A percentile compares a stretch with the other conserved stretches of the same genome.
Conservation (phyloP, 2,113 vertebrate genomes). For the Seriola rivoliana region DNA sequence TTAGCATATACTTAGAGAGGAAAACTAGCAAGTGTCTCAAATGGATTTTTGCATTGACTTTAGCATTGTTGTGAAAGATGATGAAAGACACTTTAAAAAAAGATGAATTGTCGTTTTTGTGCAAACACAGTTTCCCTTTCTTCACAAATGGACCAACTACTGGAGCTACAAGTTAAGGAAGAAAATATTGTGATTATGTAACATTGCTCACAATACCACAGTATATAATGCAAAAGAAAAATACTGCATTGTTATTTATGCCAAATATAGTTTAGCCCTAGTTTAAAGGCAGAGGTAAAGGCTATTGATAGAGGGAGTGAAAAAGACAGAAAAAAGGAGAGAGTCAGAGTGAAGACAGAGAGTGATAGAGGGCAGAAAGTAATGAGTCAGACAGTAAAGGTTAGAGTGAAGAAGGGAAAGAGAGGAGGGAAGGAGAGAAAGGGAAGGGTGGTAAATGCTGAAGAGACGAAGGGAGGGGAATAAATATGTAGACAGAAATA, state of each 20-base stretch:
- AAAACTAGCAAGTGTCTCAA: background rate
- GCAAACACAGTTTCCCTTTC: too few relatives aligned
- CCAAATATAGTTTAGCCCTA: too few relatives aligned
- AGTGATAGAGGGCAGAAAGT: background rate
- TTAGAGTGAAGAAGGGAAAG: background rate
- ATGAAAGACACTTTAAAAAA: too few relatives aligned
- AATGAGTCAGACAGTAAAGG: conserved; percentile 22
- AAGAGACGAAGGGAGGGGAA: background rate
- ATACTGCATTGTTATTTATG: background rate
- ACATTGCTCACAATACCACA: too few relatives aligned
- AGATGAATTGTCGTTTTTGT: too few relatives aligned
- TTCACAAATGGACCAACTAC: too few relatives aligned
- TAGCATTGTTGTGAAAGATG: too few relatives aligned
- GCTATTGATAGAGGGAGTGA: background rate
- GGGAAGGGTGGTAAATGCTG: background rate
- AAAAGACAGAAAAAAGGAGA: background rate
- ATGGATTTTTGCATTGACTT: too few relatives aligned
- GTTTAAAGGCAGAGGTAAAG: background rate
- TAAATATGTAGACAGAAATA: conserved; percentile 53
- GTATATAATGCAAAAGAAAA: background rate
- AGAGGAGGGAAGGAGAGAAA: background rate
- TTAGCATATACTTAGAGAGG: background rate
- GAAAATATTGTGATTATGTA: too few relatives aligned
- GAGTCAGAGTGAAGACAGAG: background rate
- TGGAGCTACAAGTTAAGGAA: too few relatives aligned